These are phyloP conservation scores for Syngnathus typhle DNA, from an alignment of 2,113 vertebrate species.

Conservation along the genomic window DNA sequence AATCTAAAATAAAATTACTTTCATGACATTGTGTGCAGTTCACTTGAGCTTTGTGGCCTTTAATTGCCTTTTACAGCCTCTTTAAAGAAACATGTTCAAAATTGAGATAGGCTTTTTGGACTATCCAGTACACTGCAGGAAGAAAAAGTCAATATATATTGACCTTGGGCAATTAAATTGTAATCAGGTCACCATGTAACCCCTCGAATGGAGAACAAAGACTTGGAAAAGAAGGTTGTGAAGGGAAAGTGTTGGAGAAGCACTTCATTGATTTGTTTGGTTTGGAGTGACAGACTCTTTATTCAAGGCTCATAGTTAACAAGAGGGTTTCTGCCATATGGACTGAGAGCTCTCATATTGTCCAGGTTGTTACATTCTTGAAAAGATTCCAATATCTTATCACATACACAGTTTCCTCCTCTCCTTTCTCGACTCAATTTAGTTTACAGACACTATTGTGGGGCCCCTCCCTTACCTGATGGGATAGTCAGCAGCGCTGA, in stretches of 20 bases:
- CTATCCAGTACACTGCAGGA: slow-evolving; percentile 41
- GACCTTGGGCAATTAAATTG: slow-evolving; percentile 59
- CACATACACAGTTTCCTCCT: not conserved
- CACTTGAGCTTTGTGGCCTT: slow-evolving; percentile 38
- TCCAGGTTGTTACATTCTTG: not conserved
- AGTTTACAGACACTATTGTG: not conserved
- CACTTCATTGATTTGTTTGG: slow-evolving; percentile 57
- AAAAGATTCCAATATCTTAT: no score
- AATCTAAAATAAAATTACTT: slow-evolving; percentile 23
- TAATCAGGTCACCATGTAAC: slow-evolving; percentile 67
- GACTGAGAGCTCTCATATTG: slow-evolving; percentile 25
- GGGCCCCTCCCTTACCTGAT: slow-evolving; percentile 77
- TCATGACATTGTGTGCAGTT: slow-evolving; percentile 43
- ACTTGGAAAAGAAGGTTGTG: slow-evolving; percentile 41
- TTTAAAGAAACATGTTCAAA: slow-evolving; percentile 36
- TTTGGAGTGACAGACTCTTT: slow-evolving; percentile 47
- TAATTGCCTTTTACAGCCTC: slow-evolving; percentile 48
- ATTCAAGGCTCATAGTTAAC: slow-evolving; percentile 57
- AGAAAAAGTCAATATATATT: slow-evolving; percentile 57
- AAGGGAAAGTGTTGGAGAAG: slow-evolving; percentile 34
- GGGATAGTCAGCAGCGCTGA: slow-evolving; percentile 95
- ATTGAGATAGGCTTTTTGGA: slow-evolving; percentile 34
- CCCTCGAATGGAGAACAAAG: slow-evolving; percentile 41
- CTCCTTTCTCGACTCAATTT: not conserved
- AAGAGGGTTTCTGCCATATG: slow-evolving; percentile 10